Conservation (phyloP, 2,113 vertebrate genomes). For the Porphyrio hochstetteri region DNA sequence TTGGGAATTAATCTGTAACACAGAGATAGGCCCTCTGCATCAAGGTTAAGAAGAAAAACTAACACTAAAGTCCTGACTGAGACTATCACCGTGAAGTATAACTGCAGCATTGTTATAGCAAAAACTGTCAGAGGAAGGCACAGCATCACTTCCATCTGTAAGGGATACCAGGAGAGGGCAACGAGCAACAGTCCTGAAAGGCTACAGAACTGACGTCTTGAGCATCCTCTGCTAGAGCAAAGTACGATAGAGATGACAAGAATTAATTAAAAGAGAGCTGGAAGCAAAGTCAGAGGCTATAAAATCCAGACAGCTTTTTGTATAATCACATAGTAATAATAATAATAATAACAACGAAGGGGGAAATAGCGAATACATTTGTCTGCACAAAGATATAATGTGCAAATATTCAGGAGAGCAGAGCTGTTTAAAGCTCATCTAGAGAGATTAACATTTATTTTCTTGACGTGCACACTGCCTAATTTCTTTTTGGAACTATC, state of each 20-base stretch:
- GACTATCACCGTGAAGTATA: background rate
- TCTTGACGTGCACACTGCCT: background rate
- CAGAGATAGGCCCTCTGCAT: background rate
- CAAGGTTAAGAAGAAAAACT: background rate
- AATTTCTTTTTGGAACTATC: background rate
- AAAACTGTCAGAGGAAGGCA: background rate
- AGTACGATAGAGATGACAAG: background rate
- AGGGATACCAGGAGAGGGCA: background rate
- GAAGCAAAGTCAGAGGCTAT: background rate
- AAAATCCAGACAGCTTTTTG: slow-evolving; percentile 16
- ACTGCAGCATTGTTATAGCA: background rate
- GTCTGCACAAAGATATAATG: background rate
- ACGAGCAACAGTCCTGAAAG: background rate
- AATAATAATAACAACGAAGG: background rate
- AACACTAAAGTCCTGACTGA: background rate
- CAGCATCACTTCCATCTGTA: background rate
- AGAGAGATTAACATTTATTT: background rate
- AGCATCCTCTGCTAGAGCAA: background rate
- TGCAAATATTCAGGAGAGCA: background rate
- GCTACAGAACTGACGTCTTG: background rate
- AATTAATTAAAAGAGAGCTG: slow-evolving; percentile 13
- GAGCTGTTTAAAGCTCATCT: background rate
- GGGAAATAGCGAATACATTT: slow-evolving; percentile 10
- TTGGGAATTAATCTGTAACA: background rate
- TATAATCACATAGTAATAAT: background rate